Evolutionary conservation across 2,113 vertebrate species (phyloP), one percentile per base, ranked within the genome.

Genomic region (Callocephalon fimbriatum): DNA sequence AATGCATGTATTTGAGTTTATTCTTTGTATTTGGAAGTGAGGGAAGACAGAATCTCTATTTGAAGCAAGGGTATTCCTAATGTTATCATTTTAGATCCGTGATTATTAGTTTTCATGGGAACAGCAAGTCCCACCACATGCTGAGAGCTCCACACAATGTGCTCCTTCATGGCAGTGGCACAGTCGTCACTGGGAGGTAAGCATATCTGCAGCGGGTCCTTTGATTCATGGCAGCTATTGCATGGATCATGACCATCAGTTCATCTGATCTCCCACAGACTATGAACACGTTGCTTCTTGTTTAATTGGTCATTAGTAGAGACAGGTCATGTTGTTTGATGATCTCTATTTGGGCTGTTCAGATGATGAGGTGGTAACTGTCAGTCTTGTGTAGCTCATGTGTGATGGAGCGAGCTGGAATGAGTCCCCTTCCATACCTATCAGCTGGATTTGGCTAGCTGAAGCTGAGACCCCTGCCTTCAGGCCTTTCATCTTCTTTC

Each of bases 101-200:
- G 56, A 7, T 48, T 54, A 5, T 59, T 15, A 29, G 76, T 31
- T 71, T 50, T n/a, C 0, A 5, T 1, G 63, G 7, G 54, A 53
- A 3, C 48, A 32, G 31, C 0, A 1, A 42, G 50, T 27, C 68
- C 68, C 56, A 2, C 42, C 27, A 5, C 2, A 1, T 20, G 59
- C 42, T 5, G 3, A 20, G 73, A 63, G 59, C 59, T 31, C 53
- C 23, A 4, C 81, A 79, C 91, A 61, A 29, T 2, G 80, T 5
- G 14, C 12, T 80, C 65, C 51, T 68, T 67, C 73, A 17, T 4
- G 35, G 73, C 2, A 0, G 20, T 2, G 66, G 40, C 47, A 12
- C 0, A 0, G 37, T 7, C 2, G 2, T 54, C 77, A 0, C 2
- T 13, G 0, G 65, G 38, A 37, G 54, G 38, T 0, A 6, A 31